phyloP scores from a whole-genome alignment of 2,797 vertebrate species.

The Myotis vivesi region DNA sequence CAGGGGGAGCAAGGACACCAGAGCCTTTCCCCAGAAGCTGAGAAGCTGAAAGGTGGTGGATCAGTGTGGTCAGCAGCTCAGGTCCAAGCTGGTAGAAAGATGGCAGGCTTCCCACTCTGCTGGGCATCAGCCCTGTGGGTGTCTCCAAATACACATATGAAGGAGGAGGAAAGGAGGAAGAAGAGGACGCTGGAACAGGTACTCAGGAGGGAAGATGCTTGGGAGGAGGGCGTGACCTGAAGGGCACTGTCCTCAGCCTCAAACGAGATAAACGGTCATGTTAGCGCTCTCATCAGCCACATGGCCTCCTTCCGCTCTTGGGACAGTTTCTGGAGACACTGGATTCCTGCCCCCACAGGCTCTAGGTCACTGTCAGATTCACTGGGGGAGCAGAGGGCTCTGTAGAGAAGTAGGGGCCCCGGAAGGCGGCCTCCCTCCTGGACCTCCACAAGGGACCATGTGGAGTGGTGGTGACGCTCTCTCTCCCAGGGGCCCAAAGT shows the following conservation, averaged over 20 bases:
- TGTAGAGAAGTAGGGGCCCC: slow-evolving; percentile 91
- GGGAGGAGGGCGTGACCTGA: slow-evolving; percentile 78
- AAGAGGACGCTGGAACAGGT: neutral
- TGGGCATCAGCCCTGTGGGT: neutral
- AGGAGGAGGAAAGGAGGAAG: neutral
- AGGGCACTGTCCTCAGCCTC: slow-evolving; percentile 80
- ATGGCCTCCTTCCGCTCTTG: slow-evolving; percentile 88
- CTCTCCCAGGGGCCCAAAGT: slow-evolving; percentile 51
- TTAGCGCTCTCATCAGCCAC: slow-evolving; percentile 85
- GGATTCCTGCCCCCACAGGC: slow-evolving; percentile 88
- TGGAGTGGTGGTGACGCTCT: neutral
- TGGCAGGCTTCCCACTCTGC: neutral
- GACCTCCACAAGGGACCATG: slow-evolving; percentile 82
- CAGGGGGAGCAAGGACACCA: neutral
- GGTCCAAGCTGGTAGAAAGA: neutral
- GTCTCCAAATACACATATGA: neutral
- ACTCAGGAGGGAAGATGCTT: neutral
- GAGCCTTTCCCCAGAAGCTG: neutral
- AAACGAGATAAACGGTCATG: slow-evolving; percentile 81
- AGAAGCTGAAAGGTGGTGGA: neutral
- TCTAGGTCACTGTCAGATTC: slow-evolving; percentile 90
- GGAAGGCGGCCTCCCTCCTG: slow-evolving; percentile 89
- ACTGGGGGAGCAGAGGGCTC: slow-evolving; percentile 87
- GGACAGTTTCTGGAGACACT: slow-evolving; percentile 88
- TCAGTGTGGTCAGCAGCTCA: neutral